Base-by-base conservation (phyloP, 2,113 vertebrate species). In the Mesoclemmys tuberculata region DNA sequence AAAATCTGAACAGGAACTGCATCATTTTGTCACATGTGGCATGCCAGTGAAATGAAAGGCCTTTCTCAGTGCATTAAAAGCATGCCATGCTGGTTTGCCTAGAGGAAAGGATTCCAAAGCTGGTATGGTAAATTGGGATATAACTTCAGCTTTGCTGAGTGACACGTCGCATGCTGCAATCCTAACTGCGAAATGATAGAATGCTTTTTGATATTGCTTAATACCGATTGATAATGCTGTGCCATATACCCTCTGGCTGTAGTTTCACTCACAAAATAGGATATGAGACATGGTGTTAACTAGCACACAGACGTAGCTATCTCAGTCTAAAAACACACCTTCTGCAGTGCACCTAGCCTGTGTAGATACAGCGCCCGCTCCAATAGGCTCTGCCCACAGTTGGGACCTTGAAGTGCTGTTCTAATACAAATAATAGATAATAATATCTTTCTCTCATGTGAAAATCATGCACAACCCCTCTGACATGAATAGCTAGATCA, bases 31-130 rank as follows among this genome's bases (percentile, higher is more conserved):
- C 79, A 81, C 64, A 5, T 18, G 74, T 71, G 89, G 5, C 6
- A 89, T 88, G n/a, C 18, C 49, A 86, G n/a, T 26, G 29, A 91
- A 97, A 95, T 82, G 52, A 90, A 81, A 95, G 94, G 77, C 2
- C 27, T 90, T 1, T 74, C 35, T 84, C 31, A 77, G 79, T 16
- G 71, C 85, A 86, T 44, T 21, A 89, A 77, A 92, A 87, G 31
- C 38, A 46, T 55, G 29, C 10, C 19, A 38, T 27, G 46, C 54
- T 8, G 1, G 19, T 0, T 64, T 44, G 38, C 90, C 82, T 56
- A 85, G 49, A 82, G 11, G 46, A 68, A 68, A 16, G 35, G 46
- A 87, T 48, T 24, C 51, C 82, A 49, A 94, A 84, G 49, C 8
- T 80, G 12, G 38, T 89, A 22, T 2, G 58, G n/a, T 35, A 90